A percentile compares a stretch with the other conserved stretches of the same genome.
phyloP scores from a whole-genome alignment of 2,113 vertebrate species.

The Alligator sinensis region DNA sequence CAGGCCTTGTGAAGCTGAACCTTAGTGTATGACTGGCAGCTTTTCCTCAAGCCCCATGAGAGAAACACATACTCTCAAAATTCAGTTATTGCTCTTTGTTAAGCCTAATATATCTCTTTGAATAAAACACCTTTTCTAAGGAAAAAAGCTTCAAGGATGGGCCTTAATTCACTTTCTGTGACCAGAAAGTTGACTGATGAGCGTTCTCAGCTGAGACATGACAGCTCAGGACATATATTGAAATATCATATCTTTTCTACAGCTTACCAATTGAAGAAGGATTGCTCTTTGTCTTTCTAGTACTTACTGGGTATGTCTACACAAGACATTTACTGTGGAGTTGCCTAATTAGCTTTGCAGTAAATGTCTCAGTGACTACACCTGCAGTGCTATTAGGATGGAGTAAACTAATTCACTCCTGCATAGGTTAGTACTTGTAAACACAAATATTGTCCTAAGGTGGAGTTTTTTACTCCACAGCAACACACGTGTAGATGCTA shows the following conservation, averaged over 20 bases:
- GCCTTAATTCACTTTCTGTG: rapidly evolving
- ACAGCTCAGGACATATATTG: background rate
- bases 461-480: no score
- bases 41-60: background rate
- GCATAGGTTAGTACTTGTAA: no score
- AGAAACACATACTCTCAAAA: background rate
- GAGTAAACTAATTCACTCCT: no score
- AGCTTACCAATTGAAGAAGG: background rate
- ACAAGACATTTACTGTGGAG: no score
- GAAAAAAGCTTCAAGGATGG: background rate
- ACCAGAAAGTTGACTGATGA: background rate
- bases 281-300: background rate
- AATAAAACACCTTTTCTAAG: background rate
- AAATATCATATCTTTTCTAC: background rate
- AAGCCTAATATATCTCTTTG: background rate
- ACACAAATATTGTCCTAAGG: no score
- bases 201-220: background rate
- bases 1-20: background rate
- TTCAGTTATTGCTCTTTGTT: background rate
- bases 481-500: no score
- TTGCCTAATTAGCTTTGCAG: no score
- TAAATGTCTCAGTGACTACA: no score
- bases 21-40: background rate
- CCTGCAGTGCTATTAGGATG: no score
- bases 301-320: no score